These are phyloP conservation scores for Stenurella melanura DNA, from an alignment of 2,888 invertebrate genomes.

Conservation along the genomic window DNA sequence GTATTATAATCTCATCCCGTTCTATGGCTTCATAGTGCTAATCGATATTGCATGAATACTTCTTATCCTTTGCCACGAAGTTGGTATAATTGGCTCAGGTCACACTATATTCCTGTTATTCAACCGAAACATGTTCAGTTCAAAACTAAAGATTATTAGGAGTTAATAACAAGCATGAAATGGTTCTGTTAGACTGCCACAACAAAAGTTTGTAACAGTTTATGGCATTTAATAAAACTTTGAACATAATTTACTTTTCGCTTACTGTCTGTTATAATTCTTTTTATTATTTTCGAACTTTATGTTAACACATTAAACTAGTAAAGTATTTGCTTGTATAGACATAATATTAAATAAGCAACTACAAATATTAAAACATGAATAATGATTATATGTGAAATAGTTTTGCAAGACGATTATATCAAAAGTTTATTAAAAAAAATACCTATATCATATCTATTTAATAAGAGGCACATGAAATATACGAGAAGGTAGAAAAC, in stretches of 20 bases:
- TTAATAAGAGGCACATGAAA: too few species aligned
- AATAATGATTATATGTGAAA: too few species aligned
- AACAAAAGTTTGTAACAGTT: slow-evolving; percentile 5
- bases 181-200: neutral
- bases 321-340: too few species aligned
- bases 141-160: neutral
- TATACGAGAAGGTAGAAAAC: too few species aligned
- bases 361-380: too few species aligned
- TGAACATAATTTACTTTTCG: neutral
- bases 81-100: neutral
- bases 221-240: slow-evolving; percentile 2
- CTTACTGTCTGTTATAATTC: neutral
- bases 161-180: neutral
- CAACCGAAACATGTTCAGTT: neutral
- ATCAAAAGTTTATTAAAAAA: too few species aligned
- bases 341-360: too few species aligned
- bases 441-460: too few species aligned
- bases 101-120: neutral
- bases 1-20: too few species aligned
- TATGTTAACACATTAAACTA: too few species aligned
- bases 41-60: neutral
- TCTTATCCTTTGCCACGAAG: neutral
- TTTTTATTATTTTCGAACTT: too few species aligned
- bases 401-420: too few species aligned
- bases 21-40: neutral